These are phyloP conservation scores for Rotaria magnacalcarata DNA, from an alignment of 2,888 invertebrate species.

Conservation along the genomic window DNA sequence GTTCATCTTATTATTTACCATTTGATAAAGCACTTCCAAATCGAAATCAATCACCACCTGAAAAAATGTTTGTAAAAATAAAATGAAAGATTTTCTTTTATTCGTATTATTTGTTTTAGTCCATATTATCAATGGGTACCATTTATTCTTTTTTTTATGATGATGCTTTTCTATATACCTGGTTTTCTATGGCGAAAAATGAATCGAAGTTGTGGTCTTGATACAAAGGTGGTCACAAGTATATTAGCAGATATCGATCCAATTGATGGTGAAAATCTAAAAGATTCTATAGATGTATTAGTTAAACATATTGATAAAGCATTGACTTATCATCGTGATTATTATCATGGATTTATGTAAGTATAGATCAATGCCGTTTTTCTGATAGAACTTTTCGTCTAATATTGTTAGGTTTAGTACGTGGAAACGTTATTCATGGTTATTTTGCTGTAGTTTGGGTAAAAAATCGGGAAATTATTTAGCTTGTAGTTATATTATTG, in stretches of 20 bases:
- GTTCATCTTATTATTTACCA: slow-evolving; percentile 42
- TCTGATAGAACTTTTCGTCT: neutral
- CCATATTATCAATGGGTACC: slow-evolving; percentile 47
- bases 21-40: slow-evolving; percentile 38
- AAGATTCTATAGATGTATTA: slow-evolving; percentile 29
- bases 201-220: slow-evolving; percentile 36
- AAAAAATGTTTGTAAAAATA: slow-evolving; percentile 18
- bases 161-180: slow-evolving; percentile 41
- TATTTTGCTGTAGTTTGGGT: neutral
- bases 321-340: slow-evolving; percentile 41
- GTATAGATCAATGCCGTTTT: neutral
- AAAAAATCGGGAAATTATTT: slow-evolving; percentile 41
- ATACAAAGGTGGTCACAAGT: slow-evolving; percentile 42
- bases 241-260: slow-evolving; percentile 38
- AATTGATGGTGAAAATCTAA: slow-evolving; percentile 35
- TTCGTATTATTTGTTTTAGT: neutral
- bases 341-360: slow-evolving; percentile 31
- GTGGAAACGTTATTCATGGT: neutral
- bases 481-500: slow-evolving; percentile 36
- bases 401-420: neutral
- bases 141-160: slow-evolving; percentile 39
- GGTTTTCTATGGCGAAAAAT: slow-evolving; percentile 40
- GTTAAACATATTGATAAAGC: slow-evolving; percentile 42
- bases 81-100: neutral
- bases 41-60: slow-evolving; percentile 33